These are phyloP conservation scores for Callaeas wilsoni DNA, from an alignment of 2,113 vertebrate genomes.

Conservation along the genomic window DNA sequence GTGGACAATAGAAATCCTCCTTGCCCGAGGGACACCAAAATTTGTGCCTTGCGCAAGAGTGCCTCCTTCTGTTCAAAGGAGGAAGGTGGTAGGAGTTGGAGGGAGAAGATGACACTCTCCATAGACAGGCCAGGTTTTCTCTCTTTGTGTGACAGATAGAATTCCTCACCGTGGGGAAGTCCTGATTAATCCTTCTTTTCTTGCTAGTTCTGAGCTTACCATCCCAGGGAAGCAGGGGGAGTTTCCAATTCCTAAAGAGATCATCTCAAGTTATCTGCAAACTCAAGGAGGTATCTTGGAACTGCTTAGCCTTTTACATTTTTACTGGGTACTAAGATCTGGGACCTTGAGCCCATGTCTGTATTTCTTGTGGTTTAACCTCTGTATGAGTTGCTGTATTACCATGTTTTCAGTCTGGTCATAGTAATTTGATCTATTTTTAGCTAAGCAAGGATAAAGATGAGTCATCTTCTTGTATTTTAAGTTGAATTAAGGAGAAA, in stretches of 20 bases:
- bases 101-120: neutral
- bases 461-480: neutral
- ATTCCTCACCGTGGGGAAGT: neutral
- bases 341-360: neutral
- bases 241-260: neutral
- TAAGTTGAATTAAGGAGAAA: neutral
- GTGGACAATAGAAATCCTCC: neutral
- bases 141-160: neutral
- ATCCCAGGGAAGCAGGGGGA: neutral
- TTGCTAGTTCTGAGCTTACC: neutral
- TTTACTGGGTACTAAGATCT: neutral
- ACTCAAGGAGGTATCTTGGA: neutral
- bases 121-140: neutral
- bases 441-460: neutral
- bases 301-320: neutral
- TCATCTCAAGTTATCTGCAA: neutral
- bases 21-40: neutral
- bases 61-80: neutral
- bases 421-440: neutral
- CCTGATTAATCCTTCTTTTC: neutral
- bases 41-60: neutral
- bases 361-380: neutral
- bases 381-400: neutral
- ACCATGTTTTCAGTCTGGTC: neutral
- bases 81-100: neutral